A percentile compares a stretch with the other conserved stretches of the same genome.
Evolutionary conservation across 2,113 vertebrate species (phyloP).

Genomic region (Pan paniscus): DNA sequence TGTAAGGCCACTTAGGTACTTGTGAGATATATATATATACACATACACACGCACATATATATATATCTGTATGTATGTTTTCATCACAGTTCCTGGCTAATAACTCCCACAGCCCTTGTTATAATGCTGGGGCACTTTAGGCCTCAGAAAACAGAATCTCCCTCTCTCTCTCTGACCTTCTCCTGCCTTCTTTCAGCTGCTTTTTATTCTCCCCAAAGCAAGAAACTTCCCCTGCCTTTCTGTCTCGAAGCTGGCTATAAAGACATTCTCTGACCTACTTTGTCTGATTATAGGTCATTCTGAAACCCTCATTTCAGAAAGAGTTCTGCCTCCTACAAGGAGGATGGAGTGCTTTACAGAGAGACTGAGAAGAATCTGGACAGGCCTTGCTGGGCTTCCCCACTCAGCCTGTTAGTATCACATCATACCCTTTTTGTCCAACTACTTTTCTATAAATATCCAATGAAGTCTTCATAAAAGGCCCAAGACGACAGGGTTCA

Average conservation of each 20-base stretch:
- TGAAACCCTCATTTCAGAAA: not conserved
- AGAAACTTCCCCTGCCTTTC: not conserved
- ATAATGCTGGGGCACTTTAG: not conserved
- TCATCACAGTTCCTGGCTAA: not conserved
- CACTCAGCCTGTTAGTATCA: not conserved
- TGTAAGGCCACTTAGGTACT: not conserved
- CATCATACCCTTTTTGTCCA: not conserved
- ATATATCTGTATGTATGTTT: not conserved
- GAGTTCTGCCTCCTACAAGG: not conserved
- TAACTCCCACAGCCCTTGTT: not conserved
- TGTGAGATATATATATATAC: not conserved
- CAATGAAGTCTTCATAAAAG: not conserved
- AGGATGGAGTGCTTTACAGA: not conserved
- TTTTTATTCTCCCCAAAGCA: not conserved
- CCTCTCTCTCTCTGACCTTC: not conserved
- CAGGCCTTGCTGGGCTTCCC: not conserved
- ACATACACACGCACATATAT: no score
- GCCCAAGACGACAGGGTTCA: not conserved
- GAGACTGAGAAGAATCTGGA: not conserved
- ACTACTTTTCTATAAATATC: not conserved
- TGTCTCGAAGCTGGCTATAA: not conserved
- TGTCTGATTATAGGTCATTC: not conserved
- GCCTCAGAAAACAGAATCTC: not conserved
- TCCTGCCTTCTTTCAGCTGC: not conserved
- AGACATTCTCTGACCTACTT: not conserved